Base-by-base conservation (phyloP, 2,797 vertebrate species). In the Rhynchotus rufescens region DNA sequence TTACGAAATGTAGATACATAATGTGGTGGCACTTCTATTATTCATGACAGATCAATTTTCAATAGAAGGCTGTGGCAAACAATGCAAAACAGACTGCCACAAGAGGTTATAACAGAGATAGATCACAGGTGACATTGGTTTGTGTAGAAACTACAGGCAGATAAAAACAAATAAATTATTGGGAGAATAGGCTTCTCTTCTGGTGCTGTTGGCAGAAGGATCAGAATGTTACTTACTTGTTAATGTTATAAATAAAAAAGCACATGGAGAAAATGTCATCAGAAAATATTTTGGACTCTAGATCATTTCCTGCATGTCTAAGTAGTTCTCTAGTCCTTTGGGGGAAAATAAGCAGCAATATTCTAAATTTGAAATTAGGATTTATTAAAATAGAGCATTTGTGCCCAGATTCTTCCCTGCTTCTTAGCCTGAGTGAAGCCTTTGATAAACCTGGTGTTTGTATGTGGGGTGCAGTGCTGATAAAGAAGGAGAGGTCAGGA, bases 11-110 rank as follows among this genome's bases (percentile, higher is more conserved):
- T 89, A 96, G 90, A 96, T 60, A 26, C 68, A 69, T 92, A 85
- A 93, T 93, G 91, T 91, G 91, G 93, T 93, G 81, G 81, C 82
- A 66, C 74, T 75, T 60, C 22, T 66, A 8, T 91, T 94, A 91
- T 87, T 97, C 78, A 74, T 86, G 94, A 96, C 90, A 95, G 95
- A 96, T 97, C 93, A 92, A 91, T 95, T 93, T 92, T 90, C 60
- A 91, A 78, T 95, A 95, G 95, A 96, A 94, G 90, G 74, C 84
- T 96, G 96, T 92, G 74, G 93, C 75, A 61, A 92, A 80, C 95
- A 94, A 96, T 82, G 89, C 88, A 96, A 95, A 95, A n/a, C 80
- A 91, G 87, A 78, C 88, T 95, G 95, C 67, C 94, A 94, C 67
- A 30, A 51, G 61, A 84, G 40, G 61, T 94, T 97, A 80, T 54